phyloP scores from a whole-genome alignment of 2,888 invertebrate species.

The Perdita meconis region DNA sequence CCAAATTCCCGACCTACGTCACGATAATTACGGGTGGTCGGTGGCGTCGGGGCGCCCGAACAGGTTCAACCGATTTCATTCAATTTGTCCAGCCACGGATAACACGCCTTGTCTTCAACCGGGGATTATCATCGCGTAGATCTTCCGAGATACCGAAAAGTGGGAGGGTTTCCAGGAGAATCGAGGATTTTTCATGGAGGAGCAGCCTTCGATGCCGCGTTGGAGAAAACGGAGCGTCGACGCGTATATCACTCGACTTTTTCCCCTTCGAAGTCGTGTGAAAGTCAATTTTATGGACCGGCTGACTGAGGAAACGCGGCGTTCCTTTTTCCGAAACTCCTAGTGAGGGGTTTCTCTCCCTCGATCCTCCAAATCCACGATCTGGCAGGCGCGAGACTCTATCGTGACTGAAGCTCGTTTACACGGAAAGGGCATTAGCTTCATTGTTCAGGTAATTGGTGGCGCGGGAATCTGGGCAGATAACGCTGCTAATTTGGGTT shows the following conservation, averaged over 20 bases:
- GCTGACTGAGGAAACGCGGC: not conserved
- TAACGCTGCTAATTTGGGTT: conserved; percentile 44
- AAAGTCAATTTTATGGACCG: conserved; percentile 17
- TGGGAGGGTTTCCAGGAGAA: not conserved
- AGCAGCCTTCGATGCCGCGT: not conserved
- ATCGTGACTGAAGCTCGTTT: conserved; percentile 7
- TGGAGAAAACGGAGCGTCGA: conserved; percentile 6
- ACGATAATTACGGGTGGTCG: conserved; percentile 70
- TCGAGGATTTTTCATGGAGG: not conserved
- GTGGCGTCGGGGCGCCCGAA: conserved; percentile 31
- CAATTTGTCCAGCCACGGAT: conserved; percentile 61
- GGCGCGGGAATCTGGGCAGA: conserved; percentile 17
- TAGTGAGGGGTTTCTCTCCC: not conserved
- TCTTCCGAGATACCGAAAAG: conserved; percentile 25
- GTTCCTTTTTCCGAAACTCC: not conserved
- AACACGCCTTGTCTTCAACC: conserved; percentile 28
- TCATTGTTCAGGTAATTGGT: conserved; percentile 60
- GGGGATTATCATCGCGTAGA: conserved; percentile 12
- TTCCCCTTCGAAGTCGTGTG: conserved; percentile 2
- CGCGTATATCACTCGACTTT: conserved; percentile 40
- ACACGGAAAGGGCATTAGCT: conserved; percentile 62
- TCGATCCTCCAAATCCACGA: conserved; percentile 18
- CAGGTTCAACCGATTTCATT: conserved; percentile 66
- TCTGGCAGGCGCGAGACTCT: not conserved
- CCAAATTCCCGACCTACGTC: conserved; percentile 67